A percentile compares a stretch with the other conserved stretches of the same genome.
These are phyloP conservation scores for Prolemur simus DNA, from an alignment of 2,113 vertebrate species.

Conservation along the genomic window DNA sequence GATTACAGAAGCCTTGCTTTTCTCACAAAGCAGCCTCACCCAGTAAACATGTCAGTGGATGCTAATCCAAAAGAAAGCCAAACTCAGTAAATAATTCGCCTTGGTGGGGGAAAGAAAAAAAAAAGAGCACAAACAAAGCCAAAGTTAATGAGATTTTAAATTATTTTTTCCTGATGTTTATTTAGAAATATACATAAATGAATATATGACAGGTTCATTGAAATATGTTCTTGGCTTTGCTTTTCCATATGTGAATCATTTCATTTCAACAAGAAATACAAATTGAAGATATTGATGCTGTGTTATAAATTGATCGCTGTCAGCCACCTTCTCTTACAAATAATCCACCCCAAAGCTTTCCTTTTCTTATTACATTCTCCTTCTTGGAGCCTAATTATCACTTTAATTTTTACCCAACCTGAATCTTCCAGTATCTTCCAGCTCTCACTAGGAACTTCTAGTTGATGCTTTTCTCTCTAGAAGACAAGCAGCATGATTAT, in stretches of 20 bases:
- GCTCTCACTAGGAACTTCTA: not conserved
- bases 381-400: slow-evolving; percentile 34
- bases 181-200: slow-evolving; percentile 9
- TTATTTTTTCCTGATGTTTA: slow-evolving; percentile 8
- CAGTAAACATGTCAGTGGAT: not conserved
- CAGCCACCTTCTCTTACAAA: not conserved
- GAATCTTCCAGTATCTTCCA: slow-evolving; percentile 34
- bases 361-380: not conserved
- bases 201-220: not conserved
- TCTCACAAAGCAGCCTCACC: not conserved
- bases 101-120: not conserved
- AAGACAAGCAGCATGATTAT: not conserved
- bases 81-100: slow-evolving; percentile 28
- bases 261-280: not conserved
- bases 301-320: not conserved
- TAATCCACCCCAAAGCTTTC: not conserved
- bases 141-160: slow-evolving; percentile 24
- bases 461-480: not conserved
- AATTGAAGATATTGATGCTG: not conserved
- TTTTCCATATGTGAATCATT: not conserved
- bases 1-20: not conserved
- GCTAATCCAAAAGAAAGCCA: slow-evolving; percentile 26
- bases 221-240: not conserved
- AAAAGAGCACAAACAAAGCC: not conserved
- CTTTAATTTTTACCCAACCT: not conserved